Evolutionary conservation across 2,888 invertebrate species (phyloP).

Genomic region (Meliscaeva auricollis): DNA sequence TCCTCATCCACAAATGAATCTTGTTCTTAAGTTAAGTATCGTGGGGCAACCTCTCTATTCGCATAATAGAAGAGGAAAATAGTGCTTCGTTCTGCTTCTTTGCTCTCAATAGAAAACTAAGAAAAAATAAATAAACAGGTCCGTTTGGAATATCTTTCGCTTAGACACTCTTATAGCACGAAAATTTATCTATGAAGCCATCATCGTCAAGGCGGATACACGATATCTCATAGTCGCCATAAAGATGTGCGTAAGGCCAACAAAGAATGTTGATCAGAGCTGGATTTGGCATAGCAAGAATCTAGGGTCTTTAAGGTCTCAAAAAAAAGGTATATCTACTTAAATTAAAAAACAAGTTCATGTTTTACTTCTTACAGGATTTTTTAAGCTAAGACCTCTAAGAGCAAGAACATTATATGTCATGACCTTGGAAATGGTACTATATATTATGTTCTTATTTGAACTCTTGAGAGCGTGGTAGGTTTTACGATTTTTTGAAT

Average conservation of each 20-base stretch:
- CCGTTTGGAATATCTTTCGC: conserved; percentile 24
- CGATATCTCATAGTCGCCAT: conserved; percentile 12
- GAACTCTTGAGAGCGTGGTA: too few relatives aligned
- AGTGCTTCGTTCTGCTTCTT: neutral
- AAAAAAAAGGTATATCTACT: too few relatives aligned
- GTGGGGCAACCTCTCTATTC: conserved; percentile 6
- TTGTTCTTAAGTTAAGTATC: conserved; percentile 20
- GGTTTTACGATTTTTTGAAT: too few relatives aligned
- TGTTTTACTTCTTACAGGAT: too few relatives aligned
- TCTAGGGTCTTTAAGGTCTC: too few relatives aligned
- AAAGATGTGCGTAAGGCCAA: conserved; percentile 56
- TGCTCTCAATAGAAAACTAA: conserved; percentile 39
- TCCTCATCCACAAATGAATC: conserved; percentile 40
- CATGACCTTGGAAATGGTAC: too few relatives aligned
- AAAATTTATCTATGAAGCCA: conserved; percentile 59
- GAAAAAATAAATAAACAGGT: too few relatives aligned
- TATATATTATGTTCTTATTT: too few relatives aligned
- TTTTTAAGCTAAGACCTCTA: too few relatives aligned
- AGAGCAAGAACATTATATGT: too few relatives aligned
- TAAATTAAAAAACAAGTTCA: too few relatives aligned
- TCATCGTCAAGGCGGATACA: conserved; percentile 45
- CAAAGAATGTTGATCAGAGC: conserved; percentile 14
- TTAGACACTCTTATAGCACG: conserved; percentile 10
- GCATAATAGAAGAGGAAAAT: neutral
- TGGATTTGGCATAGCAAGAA: neutral